These are phyloP conservation scores for Diaphora mendica DNA, from an alignment of 2,888 invertebrate species.

Conservation along the genomic window DNA sequence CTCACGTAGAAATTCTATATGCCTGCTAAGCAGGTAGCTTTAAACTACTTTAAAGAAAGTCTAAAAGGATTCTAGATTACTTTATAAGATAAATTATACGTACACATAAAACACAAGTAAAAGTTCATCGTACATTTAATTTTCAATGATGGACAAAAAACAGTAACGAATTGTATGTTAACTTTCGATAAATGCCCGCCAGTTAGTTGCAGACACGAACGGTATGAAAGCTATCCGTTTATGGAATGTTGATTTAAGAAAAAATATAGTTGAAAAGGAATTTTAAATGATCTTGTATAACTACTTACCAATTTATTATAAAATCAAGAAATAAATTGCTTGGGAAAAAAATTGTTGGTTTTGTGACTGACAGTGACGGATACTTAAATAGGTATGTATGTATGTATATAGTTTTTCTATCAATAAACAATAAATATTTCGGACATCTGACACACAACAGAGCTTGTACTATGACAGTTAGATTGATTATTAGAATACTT, in stretches of 20 bases:
- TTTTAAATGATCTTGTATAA: slow-evolving; percentile 41
- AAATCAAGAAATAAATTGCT: slow-evolving; percentile 24
- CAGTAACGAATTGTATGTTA: slow-evolving; percentile 18
- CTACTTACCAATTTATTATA: slow-evolving; percentile 26
- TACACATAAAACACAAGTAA: slow-evolving; percentile 1
- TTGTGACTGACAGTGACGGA: slow-evolving; percentile 28
- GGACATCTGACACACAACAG: too few relatives aligned
- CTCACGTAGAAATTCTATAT: too few relatives aligned
- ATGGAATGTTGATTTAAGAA: slow-evolving; percentile 59
- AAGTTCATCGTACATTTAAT: slow-evolving; percentile 15
- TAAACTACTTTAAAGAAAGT: not conserved
- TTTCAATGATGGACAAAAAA: slow-evolving; percentile 20
- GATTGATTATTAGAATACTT: too few relatives aligned
- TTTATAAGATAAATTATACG: not conserved
- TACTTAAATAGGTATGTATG: slow-evolving; percentile 12
- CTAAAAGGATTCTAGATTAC: not conserved
- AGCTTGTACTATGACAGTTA: too few relatives aligned
- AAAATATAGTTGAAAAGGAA: slow-evolving; percentile 40
- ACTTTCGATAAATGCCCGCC: slow-evolving; percentile 39
- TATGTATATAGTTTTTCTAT: slow-evolving; percentile 22
- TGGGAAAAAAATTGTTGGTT: slow-evolving; percentile 15
- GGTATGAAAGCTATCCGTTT: slow-evolving; percentile 60
- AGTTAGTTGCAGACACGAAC: slow-evolving; percentile 26
- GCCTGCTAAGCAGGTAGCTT: too few relatives aligned
- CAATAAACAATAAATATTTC: not conserved